These are phyloP conservation scores for Nothocercus nigrocapillus DNA, from an alignment of 2,113 vertebrate species.

Conservation along the genomic window DNA sequence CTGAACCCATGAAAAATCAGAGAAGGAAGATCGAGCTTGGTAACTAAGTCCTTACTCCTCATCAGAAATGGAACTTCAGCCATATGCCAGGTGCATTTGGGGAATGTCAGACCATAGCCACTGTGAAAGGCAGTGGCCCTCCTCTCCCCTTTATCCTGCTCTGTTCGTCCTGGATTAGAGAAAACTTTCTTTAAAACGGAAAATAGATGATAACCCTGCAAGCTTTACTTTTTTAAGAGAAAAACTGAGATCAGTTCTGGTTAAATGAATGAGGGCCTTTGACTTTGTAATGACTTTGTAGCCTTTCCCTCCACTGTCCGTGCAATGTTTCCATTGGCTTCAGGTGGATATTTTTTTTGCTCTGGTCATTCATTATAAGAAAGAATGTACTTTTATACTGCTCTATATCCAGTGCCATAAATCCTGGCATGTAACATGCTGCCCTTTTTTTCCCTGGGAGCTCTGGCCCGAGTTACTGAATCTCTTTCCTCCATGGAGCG, in stretches of 20 bases:
- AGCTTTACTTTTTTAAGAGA: not conserved
- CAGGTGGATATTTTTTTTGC: slow-evolving; percentile 32
- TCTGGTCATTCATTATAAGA: slow-evolving; percentile 13
- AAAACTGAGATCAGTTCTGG: not conserved
- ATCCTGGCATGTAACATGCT: slow-evolving; percentile 8
- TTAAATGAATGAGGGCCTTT: not conserved
- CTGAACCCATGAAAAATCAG: not conserved
- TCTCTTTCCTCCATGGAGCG: not conserved
- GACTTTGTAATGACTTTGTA: not conserved
- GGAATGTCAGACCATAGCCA: not conserved
- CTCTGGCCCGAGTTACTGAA: not conserved
- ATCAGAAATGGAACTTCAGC: not conserved
- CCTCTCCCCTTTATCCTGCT: not conserved
- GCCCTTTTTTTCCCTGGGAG: not conserved
- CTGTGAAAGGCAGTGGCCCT: not conserved
- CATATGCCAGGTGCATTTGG: not conserved
- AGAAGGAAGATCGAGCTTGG: not conserved
- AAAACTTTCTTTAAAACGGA: not conserved
- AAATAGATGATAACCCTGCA: not conserved
- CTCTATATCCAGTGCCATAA: not conserved
- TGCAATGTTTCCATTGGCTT: slow-evolving; percentile 47
- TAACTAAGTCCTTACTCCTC: not conserved
- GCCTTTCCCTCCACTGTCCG: slow-evolving; percentile 1
- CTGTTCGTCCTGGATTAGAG: not conserved
- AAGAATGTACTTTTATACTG: slow-evolving; percentile 41